Base-by-base conservation (phyloP, 2,888 invertebrate species). In the Noctua fimbriata region DNA sequence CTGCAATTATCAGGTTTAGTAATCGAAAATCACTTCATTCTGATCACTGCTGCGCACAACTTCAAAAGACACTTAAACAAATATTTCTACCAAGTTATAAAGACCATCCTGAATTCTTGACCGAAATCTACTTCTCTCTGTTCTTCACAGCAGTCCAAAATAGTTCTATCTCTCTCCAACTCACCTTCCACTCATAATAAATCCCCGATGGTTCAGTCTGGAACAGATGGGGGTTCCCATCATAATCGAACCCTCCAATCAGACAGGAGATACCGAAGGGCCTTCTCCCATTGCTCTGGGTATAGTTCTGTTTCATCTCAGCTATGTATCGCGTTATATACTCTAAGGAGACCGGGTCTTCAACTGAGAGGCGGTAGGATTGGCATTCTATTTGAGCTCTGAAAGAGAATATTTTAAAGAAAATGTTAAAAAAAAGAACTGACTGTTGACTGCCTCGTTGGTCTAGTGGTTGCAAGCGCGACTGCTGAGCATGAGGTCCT, bases 151-250 rank as follows among this genome's bases (percentile, higher is more conserved):
- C 18, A n/a, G n/a, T 55, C 10, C 3, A 60, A 14, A n/a, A 58
- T n/a, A n/a, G 6, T 60, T 14, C 28, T 9, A 32, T 63, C 63
- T 63, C 32, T 18, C n/a, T 63, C 5, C 16, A 60, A 60, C 18
- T 49, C 1, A 94, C 94, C 98, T 93, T 99, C 99, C 99, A 99
- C 94, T 99, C 99, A 92, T 99, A 99, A 94, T 99, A 99, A 87
- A 99, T 99, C 72, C 99, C 99, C 44, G 99, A 99, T 0, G 99
- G 99, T 94, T 99, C 99, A 0, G 99, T 99, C 96, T 99, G 99
- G 95, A 98, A 99, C 71, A 99, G 96, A 95, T 99, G 99, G 7
- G 99, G 98, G 21, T 98, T 97, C 9, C 99, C 99, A 93, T 99
- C 99, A 88, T 97, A 98, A 95, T 99, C 99, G 93, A 99, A 99